Base-by-base conservation (phyloP, 2,797 vertebrate genomes). In the Decapterus maruadsi region DNA sequence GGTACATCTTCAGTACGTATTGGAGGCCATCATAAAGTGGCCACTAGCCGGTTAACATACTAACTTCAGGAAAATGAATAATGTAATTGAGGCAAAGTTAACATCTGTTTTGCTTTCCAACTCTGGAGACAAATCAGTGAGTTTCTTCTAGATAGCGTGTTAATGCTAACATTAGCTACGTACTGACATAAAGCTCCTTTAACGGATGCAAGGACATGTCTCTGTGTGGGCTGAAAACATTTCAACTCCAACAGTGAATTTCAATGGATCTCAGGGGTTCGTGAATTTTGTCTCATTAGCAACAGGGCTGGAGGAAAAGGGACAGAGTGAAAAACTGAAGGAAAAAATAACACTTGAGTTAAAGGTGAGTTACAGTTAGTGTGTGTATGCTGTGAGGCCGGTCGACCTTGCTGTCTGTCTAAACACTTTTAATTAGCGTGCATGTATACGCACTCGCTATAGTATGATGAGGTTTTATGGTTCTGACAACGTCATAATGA, bases 391-490 rank as follows among this genome's bases (percentile, higher is more conserved):
- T 16, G 11, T 2, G 4, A 31, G 29, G 53, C 1, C 36, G 50
- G 8, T 4, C 20, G 2, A 19, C 16, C 56, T 72, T 11, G 1
- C 26, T 16, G 13, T 53, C 51, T 45, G 54, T 65, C 55, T 46
- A 12, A 80, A 40, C 42, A 43, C 14, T n/a, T 17, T 50, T 38
- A 11, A 34, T 42, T 29, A 19, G 19, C 13, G 20, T 72, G 13
- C 56, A 63, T 57, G 53, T 56, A 53, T 10, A n/a, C 34, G 48
- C 69, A 62, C 22, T 77, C 56, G 31, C 40, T 54, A 29, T 48
- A 54, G 68, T 55, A 53, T 26, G 56, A 86, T 78, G 82, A 89
- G 86, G 82, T 88, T 79, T 64, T 40, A 69, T 88, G 77, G 89
- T 90, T 87, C n/a, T 55, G 68, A 56, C 48, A 58, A 51, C 7